phyloP scores from a whole-genome alignment of 2,888 invertebrate genomes.

The Apodemia mormo region DNA sequence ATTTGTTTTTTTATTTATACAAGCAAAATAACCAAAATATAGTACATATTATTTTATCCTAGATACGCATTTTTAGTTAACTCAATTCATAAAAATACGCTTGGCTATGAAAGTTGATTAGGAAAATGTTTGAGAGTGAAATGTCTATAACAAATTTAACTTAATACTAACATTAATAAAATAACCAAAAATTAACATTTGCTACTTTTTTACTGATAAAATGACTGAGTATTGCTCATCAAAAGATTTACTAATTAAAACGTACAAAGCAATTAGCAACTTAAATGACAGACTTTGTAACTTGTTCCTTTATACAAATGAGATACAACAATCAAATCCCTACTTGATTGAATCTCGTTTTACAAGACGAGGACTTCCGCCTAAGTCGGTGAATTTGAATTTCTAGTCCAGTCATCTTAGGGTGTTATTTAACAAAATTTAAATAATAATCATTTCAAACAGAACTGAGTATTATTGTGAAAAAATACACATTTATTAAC shows the following conservation, averaged over 20 bases:
- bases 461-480: too few relatives aligned
- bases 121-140: too few relatives aligned
- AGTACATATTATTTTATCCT: too few relatives aligned
- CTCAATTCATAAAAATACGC: too few relatives aligned
- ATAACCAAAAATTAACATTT: neutral
- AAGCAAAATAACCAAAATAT: too few relatives aligned
- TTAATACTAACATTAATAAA: too few relatives aligned
- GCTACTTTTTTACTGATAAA: neutral
- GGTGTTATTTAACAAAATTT: neutral
- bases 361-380: slow-evolving; percentile 47
- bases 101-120: too few relatives aligned
- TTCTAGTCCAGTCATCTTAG: slow-evolving; percentile 27
- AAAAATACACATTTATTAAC: too few relatives aligned
- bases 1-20: too few relatives aligned
- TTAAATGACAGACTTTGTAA: slow-evolving; percentile 45
- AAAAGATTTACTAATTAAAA: neutral
- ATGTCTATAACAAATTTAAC: too few relatives aligned
- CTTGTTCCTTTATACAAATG: slow-evolving; percentile 50
- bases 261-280: slow-evolving; percentile 43
- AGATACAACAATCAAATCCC: slow-evolving; percentile 59
- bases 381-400: slow-evolving; percentile 61
- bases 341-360: slow-evolving; percentile 66
- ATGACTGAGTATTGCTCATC: neutral
- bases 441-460: too few relatives aligned
- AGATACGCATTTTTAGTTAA: too few relatives aligned